Conservation (phyloP, 2,113 vertebrate genomes). For the Prinia subflava region DNA sequence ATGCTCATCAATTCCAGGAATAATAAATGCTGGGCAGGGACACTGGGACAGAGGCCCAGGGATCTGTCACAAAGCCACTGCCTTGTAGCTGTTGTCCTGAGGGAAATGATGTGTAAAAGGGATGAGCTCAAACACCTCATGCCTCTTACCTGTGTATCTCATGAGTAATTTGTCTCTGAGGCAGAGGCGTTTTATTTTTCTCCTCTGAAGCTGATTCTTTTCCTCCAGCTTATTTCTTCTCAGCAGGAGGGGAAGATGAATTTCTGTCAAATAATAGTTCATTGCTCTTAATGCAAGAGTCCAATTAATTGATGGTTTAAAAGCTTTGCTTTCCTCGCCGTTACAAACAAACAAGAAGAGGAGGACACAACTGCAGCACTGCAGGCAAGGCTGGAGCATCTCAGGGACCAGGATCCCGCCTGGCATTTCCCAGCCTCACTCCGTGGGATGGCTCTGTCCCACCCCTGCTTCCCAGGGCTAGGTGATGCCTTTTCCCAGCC, state of each 20-base stretch:
- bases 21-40: background rate
- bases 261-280: conserved; percentile 16
- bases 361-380: background rate
- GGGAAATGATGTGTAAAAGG: conserved; percentile 3
- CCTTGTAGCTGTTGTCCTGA: background rate
- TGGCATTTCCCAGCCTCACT: background rate
- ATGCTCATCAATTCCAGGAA: background rate
- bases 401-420: background rate
- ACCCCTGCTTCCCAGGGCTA: background rate
- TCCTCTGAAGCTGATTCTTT: background rate
- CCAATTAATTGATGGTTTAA: conserved; percentile 50
- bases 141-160: background rate
- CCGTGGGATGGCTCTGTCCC: background rate
- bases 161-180: conserved; percentile 12
- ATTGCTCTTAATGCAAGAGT: conserved; percentile 39
- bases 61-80: background rate
- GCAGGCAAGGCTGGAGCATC: background rate
- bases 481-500: background rate
- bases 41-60: background rate
- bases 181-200: background rate
- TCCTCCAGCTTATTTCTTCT: conserved; percentile 24
- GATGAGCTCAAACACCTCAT: background rate
- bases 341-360: background rate
- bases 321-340: background rate
- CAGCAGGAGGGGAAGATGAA: conserved; percentile 57